Evolutionary conservation across 2,113 vertebrate genomes (phyloP).

Genomic region (Ciconia stormi): DNA sequence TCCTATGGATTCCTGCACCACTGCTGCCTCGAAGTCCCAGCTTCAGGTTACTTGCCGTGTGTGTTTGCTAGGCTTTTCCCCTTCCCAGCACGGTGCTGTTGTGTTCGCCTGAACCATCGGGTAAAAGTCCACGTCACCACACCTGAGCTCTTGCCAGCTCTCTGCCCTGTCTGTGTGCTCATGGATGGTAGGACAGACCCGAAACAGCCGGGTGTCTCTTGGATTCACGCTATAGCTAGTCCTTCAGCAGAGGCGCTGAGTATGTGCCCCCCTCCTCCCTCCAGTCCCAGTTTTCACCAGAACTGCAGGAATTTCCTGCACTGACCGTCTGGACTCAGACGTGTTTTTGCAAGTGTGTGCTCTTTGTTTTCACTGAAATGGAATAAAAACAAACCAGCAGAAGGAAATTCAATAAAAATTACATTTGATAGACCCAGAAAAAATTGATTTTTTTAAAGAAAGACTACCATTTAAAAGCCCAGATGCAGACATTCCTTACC

Average conservation of each 20-base stretch:
- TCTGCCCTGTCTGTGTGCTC: background rate
- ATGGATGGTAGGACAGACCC: background rate
- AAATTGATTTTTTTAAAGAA: background rate
- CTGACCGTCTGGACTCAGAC: slow-evolving; percentile 54
- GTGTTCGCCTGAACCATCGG: background rate
- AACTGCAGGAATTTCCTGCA: slow-evolving; percentile 63
- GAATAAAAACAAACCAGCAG: slow-evolving; percentile 60
- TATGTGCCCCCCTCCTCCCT: background rate
- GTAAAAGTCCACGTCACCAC: background rate
- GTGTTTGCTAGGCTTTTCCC: background rate
- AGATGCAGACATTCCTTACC: background rate
- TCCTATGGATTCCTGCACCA: background rate
- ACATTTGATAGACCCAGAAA: slow-evolving; percentile 21
- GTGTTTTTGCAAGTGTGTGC: slow-evolving; percentile 66
- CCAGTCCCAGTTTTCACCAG: slow-evolving; percentile 22
- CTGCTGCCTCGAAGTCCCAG: background rate
- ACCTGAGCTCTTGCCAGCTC: background rate
- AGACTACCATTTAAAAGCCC: background rate
- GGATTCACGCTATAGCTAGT: background rate
- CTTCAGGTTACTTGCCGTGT: background rate
- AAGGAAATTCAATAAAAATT: slow-evolving; percentile 64
- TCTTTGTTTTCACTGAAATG: slow-evolving; percentile 65
- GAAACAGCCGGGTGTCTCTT: background rate
- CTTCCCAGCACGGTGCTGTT: background rate
- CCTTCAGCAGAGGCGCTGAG: background rate